Conservation (phyloP, 2,888 invertebrate genomes). For the Micoletzkya japonica region DNA sequence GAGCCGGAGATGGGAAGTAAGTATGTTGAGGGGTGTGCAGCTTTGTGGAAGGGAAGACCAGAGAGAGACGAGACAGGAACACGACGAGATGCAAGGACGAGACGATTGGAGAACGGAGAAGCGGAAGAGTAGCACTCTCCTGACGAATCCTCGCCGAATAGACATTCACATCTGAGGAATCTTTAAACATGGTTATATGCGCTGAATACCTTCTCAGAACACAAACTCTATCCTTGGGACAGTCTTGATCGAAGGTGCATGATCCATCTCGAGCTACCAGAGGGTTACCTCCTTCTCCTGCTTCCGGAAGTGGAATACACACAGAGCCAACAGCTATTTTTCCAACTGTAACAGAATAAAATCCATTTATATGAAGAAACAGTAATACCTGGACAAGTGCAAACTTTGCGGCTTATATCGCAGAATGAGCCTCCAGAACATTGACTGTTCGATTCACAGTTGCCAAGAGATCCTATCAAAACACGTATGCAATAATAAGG, state of each 20-base stretch:
- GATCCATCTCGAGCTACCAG: constrained; percentile 6
- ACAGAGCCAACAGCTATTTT: constrained; percentile 50
- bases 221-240: constrained; percentile 29
- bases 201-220: constrained; percentile 24
- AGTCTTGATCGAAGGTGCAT: constrained; percentile 33
- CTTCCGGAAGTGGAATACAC: constrained; percentile 29
- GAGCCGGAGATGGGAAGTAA: neutral
- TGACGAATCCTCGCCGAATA: constrained; percentile 33
- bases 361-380: neutral
- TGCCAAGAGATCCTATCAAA: constrained; percentile 39
- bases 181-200: neutral
- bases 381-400: constrained; percentile 47
- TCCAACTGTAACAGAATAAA: constrained; percentile 32
- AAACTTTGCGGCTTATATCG: constrained; percentile 38
- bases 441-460: constrained; percentile 39
- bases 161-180: constrained; percentile 32
- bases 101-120: constrained; percentile 14
- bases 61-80: neutral
- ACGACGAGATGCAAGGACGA: constrained; percentile 7
- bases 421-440: constrained; percentile 49
- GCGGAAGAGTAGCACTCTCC: constrained; percentile 29
- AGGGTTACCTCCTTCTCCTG: neutral
- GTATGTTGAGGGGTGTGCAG: neutral
- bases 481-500: neutral
- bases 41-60: constrained; percentile 5